Evolutionary conservation across 1,140 invertebrate genomes (phyloP).

Genomic region (Drosophila mojavensis): DNA sequence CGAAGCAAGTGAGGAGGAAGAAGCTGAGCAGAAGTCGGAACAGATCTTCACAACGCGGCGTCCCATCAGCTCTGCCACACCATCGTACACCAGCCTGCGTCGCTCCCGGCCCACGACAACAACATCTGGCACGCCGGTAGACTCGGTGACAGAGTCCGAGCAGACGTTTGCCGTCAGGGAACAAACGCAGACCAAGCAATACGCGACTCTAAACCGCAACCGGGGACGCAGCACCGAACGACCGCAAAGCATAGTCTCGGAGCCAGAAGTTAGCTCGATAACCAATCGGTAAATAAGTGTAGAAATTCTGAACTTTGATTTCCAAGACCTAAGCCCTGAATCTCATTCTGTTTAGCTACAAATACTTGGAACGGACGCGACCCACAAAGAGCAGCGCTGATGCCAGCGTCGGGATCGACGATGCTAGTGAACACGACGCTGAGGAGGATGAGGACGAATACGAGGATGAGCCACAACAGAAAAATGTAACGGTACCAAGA

Average conservation of each 20-base stretch:
- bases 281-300: conserved; percentile 50
- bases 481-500: conserved; percentile 81
- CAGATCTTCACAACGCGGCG: conserved; percentile 43
- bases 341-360: conserved; percentile 65
- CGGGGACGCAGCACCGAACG: conserved; percentile 52
- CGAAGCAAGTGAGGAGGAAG: conserved; percentile 63
- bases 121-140: conserved; percentile 46
- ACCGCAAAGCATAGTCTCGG: conserved; percentile 23
- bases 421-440: conserved; percentile 28
- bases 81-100: conserved; percentile 88
- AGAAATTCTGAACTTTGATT: not conserved
- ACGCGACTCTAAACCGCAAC: conserved; percentile 61
- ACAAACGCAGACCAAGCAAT: conserved; percentile 58
- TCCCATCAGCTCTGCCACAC: conserved; percentile 68
- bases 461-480: conserved; percentile 64
- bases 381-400: conserved; percentile 55
- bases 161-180: conserved; percentile 60
- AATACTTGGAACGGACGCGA: conserved; percentile 68
- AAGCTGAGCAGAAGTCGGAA: conserved; percentile 74
- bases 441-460: conserved; percentile 56
- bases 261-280: conserved; percentile 50
- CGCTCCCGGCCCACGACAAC: conserved; percentile 86
- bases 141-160: conserved; percentile 62
- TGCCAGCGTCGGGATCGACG: conserved; percentile 18
- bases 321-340: too few species aligned